Conservation (phyloP, 2,113 vertebrate genomes). For the Formicarius rufipectus region DNA sequence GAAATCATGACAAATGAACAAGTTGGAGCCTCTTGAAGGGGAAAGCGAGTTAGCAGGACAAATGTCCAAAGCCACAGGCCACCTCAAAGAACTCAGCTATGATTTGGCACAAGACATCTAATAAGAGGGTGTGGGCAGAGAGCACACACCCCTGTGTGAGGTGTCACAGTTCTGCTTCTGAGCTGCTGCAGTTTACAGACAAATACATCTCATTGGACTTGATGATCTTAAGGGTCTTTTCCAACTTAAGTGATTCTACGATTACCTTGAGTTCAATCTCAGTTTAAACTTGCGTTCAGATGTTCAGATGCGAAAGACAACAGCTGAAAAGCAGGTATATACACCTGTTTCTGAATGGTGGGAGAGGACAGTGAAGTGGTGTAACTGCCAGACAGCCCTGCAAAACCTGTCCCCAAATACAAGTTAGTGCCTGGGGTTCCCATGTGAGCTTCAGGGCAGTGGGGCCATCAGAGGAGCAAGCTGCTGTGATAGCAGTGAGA, state of each 20-base stretch:
- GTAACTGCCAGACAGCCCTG: not conserved
- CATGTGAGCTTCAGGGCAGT: not conserved
- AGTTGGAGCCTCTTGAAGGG: not conserved
- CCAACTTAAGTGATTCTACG: not conserved
- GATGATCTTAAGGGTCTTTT: not conserved
- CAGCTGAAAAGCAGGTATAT: not conserved
- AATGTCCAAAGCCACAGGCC: not conserved
- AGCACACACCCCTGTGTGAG: not conserved
- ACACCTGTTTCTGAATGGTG: not conserved
- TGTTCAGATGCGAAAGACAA: not conserved
- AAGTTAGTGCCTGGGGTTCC: not conserved
- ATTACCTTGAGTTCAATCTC: not conserved
- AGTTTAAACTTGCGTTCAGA: not conserved
- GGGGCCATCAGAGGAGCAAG: fast-evolving
- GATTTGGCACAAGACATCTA: not conserved
- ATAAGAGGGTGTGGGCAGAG: not conserved
- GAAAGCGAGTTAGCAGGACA: not conserved
- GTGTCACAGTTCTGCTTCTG: not conserved
- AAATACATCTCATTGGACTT: not conserved
- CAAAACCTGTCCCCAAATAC: not conserved
- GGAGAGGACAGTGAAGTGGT: not conserved
- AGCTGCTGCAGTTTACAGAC: not conserved
- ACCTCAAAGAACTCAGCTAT: fast-evolving
- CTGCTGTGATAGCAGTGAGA: not conserved
- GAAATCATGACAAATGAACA: not conserved